Percentiles rank a stretch among this genome's conserved stretches.
Evolutionary conservation across 2,113 vertebrate genomes (phyloP).

Genomic region (Athene cunicularia): DNA sequence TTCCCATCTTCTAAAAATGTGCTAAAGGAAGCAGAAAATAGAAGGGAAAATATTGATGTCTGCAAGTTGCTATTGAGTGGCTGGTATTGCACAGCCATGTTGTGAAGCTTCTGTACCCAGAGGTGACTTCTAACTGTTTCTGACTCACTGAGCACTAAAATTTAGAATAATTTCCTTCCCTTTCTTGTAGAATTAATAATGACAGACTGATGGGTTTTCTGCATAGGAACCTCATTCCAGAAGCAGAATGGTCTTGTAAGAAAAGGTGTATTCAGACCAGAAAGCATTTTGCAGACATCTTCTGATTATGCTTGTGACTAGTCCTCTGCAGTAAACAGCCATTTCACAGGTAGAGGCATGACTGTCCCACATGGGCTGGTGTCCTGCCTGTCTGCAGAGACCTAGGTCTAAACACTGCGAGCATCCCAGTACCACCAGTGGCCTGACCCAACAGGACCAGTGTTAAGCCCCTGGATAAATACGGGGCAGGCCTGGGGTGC

Average conservation of each 20-base stretch:
- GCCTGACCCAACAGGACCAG: neutral
- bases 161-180: slow-evolving; percentile 19
- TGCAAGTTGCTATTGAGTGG: neutral
- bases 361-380: neutral
- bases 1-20: neutral
- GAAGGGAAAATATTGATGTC: neutral
- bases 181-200: neutral
- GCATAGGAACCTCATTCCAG: neutral
- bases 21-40: slow-evolving; percentile 17
- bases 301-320: neutral
- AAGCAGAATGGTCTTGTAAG: neutral
- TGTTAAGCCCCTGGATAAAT: neutral
- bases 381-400: neutral
- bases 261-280: neutral
- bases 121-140: slow-evolving; percentile 13
- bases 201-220: neutral
- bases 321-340: neutral
- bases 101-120: neutral
- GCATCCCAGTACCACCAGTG: neutral
- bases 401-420: neutral
- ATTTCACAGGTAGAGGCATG: neutral
- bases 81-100: neutral
- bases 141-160: neutral
- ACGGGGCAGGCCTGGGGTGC: neutral
- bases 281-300: neutral